Percentiles rank a stretch among this genome's conserved stretches.
These are phyloP conservation scores for Salvelinus sp. DNA, from an alignment of 2,113 vertebrate genomes.

Conservation along the genomic window DNA sequence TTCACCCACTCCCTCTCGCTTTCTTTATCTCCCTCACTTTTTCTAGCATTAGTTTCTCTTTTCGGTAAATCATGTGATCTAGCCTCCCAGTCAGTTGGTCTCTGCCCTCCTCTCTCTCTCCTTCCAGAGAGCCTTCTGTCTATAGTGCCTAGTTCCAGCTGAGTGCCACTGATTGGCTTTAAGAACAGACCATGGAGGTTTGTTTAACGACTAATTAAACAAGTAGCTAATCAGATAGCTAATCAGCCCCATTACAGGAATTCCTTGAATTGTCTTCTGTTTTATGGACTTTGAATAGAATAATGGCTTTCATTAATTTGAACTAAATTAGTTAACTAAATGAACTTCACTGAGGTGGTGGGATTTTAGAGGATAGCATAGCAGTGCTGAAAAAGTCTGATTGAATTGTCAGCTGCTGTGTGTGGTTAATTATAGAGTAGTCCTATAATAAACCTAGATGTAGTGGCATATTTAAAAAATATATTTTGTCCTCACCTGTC, in stretches of 20 bases:
- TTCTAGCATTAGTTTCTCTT: constrained; percentile 59
- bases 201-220: constrained; percentile 37
- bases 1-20: neutral
- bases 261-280: too few species aligned
- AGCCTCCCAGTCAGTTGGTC: neutral
- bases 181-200: constrained; percentile 23
- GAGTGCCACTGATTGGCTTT: constrained; percentile 29
- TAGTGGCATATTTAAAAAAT: neutral
- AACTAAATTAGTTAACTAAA: constrained; percentile 1
- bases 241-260: constrained; percentile 17
- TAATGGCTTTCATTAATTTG: neutral
- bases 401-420: neutral
- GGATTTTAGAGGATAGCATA: neutral
- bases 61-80: constrained; percentile 58
- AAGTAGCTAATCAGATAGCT: constrained; percentile 38
- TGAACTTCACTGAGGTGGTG: neutral
- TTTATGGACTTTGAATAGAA: too few species aligned
- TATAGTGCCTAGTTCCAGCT: neutral
- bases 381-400: neutral
- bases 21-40: neutral
- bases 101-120: constrained; percentile 24
- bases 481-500: too few species aligned
- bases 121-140: constrained; percentile 34
- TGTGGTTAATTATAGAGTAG: neutral
- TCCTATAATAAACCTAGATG: neutral